These are phyloP conservation scores for Noctuana brunneofusca DNA, from an alignment of 2,888 invertebrate genomes.

Conservation along the genomic window DNA sequence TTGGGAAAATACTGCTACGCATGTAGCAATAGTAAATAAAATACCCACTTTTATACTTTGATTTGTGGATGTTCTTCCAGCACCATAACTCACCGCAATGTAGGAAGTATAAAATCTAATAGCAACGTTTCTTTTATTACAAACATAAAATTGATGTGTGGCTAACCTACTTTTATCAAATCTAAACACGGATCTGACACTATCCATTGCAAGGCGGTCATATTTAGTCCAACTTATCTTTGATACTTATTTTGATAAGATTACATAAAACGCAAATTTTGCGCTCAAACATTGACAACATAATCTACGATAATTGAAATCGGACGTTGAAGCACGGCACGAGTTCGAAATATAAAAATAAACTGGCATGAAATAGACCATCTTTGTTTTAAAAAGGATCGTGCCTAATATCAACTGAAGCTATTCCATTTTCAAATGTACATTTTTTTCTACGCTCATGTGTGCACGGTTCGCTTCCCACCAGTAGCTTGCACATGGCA, in stretches of 20 bases:
- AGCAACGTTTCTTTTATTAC: constrained; percentile 30
- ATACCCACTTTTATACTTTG: constrained; percentile 12
- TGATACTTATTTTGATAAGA: constrained; percentile 25
- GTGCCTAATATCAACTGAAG: constrained; percentile 35
- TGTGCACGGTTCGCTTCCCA: constrained; percentile 76
- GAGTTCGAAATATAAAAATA: background rate
- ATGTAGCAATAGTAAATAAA: constrained; percentile 2
- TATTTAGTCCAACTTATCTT: constrained; percentile 11
- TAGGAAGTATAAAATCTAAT: constrained; percentile 31
- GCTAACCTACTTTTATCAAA: constrained; percentile 31
- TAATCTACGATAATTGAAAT: background rate
- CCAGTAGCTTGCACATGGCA: constrained; percentile 76
- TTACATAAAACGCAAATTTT: constrained; percentile 8
- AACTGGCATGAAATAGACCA: background rate
- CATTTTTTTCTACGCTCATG: constrained; percentile 59
- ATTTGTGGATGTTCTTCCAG: constrained; percentile 23
- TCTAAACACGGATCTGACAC: constrained; percentile 24
- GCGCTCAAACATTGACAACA: constrained; percentile 3
- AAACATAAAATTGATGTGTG: constrained; percentile 30
- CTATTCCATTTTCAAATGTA: constrained; percentile 53
- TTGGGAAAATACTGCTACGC: background rate
- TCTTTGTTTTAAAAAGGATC: constrained; percentile 27
- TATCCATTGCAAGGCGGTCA: constrained; percentile 10
- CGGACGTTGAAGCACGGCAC: background rate
- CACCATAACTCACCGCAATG: constrained; percentile 30